Percentiles rank a stretch among this genome's conserved stretches.
Conservation (phyloP, 2,113 vertebrate species). For the Silurus meridionalis region DNA sequence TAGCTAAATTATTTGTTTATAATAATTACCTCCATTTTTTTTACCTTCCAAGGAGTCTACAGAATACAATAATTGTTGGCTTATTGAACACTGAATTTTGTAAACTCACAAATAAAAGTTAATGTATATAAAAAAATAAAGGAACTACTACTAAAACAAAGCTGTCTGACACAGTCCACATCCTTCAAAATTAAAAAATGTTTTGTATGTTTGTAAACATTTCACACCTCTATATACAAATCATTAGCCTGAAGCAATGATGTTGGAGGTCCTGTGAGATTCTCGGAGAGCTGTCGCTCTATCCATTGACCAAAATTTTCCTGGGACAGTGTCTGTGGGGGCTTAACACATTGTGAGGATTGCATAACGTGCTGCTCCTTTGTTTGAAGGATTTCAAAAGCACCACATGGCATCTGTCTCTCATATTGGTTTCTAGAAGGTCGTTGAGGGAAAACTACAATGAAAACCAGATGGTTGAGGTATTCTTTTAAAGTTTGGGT, state of each 20-base stretch:
- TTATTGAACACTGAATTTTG: background rate
- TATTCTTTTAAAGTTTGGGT: conserved; percentile 44
- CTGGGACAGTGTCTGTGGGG: background rate
- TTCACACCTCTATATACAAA: background rate
- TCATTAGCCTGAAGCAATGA: background rate
- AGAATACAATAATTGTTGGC: background rate
- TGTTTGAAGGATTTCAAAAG: conserved; percentile 14
- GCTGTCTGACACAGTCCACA: background rate
- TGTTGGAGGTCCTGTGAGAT: background rate
- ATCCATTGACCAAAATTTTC: background rate
- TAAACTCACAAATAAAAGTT: background rate
- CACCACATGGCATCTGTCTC: conserved; percentile 42
- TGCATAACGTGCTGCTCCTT: conserved; percentile 7
- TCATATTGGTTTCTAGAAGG: conserved; percentile 41
- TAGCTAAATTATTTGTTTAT: background rate
- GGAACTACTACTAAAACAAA: background rate
- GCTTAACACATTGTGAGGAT: conserved; percentile 10
- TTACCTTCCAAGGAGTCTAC: background rate
- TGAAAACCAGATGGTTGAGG: conserved; percentile 53
- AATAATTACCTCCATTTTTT: background rate
- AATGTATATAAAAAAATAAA: background rate
- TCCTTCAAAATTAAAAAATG: background rate
- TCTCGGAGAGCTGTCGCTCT: background rate
- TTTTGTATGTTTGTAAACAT: background rate
- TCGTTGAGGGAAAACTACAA: conserved; percentile 46